Base-by-base conservation (phyloP, 2,797 vertebrate species). In the Dendrocincla tyrannina region DNA sequence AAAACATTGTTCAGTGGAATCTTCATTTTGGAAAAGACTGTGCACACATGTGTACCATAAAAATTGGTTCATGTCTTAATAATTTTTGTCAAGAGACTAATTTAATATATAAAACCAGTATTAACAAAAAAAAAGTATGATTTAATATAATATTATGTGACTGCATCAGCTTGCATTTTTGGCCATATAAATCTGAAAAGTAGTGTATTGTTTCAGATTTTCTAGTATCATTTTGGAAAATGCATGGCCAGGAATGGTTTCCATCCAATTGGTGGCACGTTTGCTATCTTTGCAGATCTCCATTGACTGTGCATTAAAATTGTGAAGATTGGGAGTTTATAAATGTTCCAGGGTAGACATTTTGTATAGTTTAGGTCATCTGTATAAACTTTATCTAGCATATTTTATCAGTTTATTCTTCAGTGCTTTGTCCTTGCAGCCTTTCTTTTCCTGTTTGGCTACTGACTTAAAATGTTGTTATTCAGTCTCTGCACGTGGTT, bases 241-340 rank as follows among this genome's bases (percentile, higher is more conserved):
- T 0, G 0, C 50, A 72, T 62, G 20, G 11, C 15, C 6, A 33
- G 35, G 24, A 68, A 7, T 16, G 5, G 5, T 50, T 91, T 91
- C 50, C 22, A 42, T 27, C 16, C 22, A 19, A 12, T 53, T 33
- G 35, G 8, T 78, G 39, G 8, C 17, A 5, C 50, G 7, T 73
- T 50, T 70, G 19, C 4, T 58, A 2, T 67, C 22, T 89, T 64
- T 13, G 22, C 49, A 66, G 11, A 22, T 76, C 72, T 80, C 18
- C 13, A 33, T 6, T 85, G 52, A 25, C 44, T 73, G 8, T 79
- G 30, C 15, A 28, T 80, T 83, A 44, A 75, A 53, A 9, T 39
- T 66, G 4, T 23, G 52, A 60, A 63, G 32, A n/a, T 81, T 2
- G 0, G 6, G n/a, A 49, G 22, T 74, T 59, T 59, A 23, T 68